Conservation (phyloP, 2,113 vertebrate species). For the Laticauda colubrina region DNA sequence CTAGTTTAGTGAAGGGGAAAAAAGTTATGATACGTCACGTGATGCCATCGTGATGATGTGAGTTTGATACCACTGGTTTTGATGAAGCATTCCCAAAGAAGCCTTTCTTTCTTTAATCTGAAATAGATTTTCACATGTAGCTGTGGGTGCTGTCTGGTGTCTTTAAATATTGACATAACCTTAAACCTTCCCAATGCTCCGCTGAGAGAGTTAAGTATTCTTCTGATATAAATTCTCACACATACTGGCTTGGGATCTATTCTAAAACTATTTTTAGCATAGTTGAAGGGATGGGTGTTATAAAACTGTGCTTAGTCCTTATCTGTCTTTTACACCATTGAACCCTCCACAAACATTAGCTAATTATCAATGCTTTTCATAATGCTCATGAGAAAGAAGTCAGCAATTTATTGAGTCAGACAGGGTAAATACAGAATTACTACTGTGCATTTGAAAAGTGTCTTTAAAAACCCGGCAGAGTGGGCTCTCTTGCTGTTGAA, state of each 20-base stretch:
- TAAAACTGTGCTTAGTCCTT: constrained; percentile 6
- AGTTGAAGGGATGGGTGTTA: neutral
- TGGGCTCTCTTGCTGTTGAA: constrained; percentile 14
- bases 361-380: constrained; percentile 34
- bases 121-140: neutral
- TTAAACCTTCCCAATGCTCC: constrained; percentile 21
- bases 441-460: constrained; percentile 7
- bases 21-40: too few species aligned
- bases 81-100: constrained; percentile 21
- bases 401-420: constrained; percentile 28
- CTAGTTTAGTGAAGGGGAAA: too few species aligned
- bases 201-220: neutral
- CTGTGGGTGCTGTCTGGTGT: neutral
- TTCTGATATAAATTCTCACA: constrained; percentile 9
- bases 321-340: constrained; percentile 1
- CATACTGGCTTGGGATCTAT: neutral
- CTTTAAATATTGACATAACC: constrained; percentile 19
- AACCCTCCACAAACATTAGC: constrained; percentile 27
- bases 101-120: neutral
- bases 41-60: too few species aligned
- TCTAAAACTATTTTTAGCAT: neutral
- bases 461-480: constrained; percentile 21
- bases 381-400: neutral
- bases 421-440: constrained; percentile 42
- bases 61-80: neutral